phyloP scores from a whole-genome alignment of 2,113 vertebrate species.

The Ursus arctos region DNA sequence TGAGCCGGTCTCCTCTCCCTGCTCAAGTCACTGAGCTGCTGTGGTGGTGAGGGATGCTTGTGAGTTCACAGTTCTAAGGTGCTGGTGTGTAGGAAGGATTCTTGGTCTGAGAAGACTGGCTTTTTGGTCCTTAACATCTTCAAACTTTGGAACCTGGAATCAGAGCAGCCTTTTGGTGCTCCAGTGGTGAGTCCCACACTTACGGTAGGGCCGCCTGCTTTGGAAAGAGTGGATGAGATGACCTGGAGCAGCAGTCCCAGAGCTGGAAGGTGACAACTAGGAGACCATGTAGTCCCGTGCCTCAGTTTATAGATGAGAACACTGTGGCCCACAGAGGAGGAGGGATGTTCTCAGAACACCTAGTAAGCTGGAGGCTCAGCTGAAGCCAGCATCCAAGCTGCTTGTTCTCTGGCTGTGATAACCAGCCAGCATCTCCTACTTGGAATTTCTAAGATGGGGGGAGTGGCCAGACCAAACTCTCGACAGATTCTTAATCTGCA shows the following conservation, averaged over 20 bases:
- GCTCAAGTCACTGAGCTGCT: constrained; percentile 47
- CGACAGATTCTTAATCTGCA: constrained; percentile 16
- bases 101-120: not conserved
- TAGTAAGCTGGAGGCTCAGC: not conserved
- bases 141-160: constrained; percentile 43
- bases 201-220: not conserved
- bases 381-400: not conserved
- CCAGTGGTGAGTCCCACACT: constrained; percentile 63
- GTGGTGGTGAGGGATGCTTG: not conserved
- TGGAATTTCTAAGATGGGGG: constrained; percentile 16
- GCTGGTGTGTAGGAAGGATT: not conserved
- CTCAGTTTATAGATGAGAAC: constrained; percentile 19
- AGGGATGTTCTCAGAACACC: not conserved
- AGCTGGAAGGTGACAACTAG: not conserved
- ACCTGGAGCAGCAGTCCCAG: not conserved
- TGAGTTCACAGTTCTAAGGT: not conserved
- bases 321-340: not conserved
- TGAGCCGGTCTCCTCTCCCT: constrained; percentile 66
- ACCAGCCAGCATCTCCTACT: not conserved
- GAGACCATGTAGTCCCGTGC: not conserved
- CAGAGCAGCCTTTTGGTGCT: not conserved
- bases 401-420: not conserved
- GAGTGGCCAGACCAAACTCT: not conserved
- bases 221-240: not conserved
- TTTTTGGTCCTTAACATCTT: not conserved